Evolutionary conservation across 2,113 vertebrate species (phyloP).

Genomic region (Triplophysa tibetana): DNA sequence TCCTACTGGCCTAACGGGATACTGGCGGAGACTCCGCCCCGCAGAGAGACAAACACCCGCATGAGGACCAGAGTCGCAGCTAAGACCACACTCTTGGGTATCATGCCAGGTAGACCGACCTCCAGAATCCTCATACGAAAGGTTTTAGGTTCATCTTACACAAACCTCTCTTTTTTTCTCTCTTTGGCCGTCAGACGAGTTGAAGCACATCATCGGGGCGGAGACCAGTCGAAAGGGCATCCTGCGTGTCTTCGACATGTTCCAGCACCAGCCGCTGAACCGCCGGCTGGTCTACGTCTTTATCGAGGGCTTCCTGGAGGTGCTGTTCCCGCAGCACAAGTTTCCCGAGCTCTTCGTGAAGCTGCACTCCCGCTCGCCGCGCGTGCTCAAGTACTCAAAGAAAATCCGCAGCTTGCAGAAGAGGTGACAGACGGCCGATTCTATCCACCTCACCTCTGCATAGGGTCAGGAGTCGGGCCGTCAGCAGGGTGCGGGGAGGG

Average conservation of each 20-base stretch:
- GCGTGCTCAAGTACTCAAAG: conserved; percentile 88
- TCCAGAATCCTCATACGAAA: neutral
- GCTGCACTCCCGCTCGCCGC: conserved; percentile 93
- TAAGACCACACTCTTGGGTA: conserved; percentile 92
- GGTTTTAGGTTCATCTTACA: neutral
- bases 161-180: neutral
- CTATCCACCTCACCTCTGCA: conserved; percentile 54
- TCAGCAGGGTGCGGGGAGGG: neutral
- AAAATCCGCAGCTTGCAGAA: conserved; percentile 90
- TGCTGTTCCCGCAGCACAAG: conserved; percentile 95
- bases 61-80: conserved; percentile 96
- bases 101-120: conserved; percentile 88
- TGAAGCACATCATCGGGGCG: conserved; percentile 81
- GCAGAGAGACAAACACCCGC: conserved; percentile 88
- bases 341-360: conserved; percentile 96
- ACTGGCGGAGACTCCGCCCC: conserved; percentile 88
- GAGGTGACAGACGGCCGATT: conserved; percentile 86
- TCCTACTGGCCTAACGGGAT: conserved; percentile 98
- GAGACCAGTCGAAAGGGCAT: conserved; percentile 95
- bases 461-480: conserved; percentile 55
- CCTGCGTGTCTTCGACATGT: conserved; percentile 98
- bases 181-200: conserved; percentile 66
- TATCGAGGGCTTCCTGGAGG: conserved; percentile 97
- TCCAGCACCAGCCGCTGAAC: conserved; percentile 95
- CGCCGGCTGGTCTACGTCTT: conserved; percentile 94